Conservation (phyloP, 2,888 invertebrate species). For the Campaea margaritaria region DNA sequence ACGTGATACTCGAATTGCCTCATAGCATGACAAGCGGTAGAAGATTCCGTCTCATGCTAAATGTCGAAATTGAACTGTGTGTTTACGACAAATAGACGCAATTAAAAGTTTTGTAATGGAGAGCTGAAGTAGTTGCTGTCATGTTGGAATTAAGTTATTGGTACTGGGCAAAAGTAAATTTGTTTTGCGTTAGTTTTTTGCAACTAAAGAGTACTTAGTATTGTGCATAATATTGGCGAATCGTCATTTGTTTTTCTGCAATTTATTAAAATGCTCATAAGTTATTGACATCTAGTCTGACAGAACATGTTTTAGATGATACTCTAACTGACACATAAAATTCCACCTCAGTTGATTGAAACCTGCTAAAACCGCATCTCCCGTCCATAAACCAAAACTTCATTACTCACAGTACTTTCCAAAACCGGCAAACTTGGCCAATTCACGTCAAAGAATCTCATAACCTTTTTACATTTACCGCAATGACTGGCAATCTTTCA, state of each 20-base stretch:
- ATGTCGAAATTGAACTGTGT: constrained; percentile 46
- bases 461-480: constrained; percentile 52
- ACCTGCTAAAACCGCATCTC: constrained; percentile 16
- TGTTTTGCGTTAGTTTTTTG: not conserved
- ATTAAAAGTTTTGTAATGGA: constrained; percentile 34
- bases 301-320: too few species aligned
- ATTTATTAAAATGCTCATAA: too few species aligned
- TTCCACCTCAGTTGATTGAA: constrained; percentile 6
- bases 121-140: constrained; percentile 34
- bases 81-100: constrained; percentile 46
- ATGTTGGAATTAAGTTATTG: constrained; percentile 12
- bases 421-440: constrained; percentile 42
- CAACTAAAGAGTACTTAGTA: too few species aligned
- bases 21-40: constrained; percentile 49
- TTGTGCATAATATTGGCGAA: too few species aligned
- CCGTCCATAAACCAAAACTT: constrained; percentile 21
- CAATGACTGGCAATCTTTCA: constrained; percentile 75
- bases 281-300: too few species aligned
- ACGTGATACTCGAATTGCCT: constrained; percentile 54
- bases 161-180: constrained; percentile 9
- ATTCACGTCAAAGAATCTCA: constrained; percentile 59
- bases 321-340: not conserved
- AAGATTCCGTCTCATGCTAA: constrained; percentile 44
- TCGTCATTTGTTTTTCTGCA: too few species aligned
- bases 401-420: constrained; percentile 19